These are phyloP conservation scores for Tinea trinotella DNA, from an alignment of 2,888 invertebrate genomes.

Conservation along the genomic window DNA sequence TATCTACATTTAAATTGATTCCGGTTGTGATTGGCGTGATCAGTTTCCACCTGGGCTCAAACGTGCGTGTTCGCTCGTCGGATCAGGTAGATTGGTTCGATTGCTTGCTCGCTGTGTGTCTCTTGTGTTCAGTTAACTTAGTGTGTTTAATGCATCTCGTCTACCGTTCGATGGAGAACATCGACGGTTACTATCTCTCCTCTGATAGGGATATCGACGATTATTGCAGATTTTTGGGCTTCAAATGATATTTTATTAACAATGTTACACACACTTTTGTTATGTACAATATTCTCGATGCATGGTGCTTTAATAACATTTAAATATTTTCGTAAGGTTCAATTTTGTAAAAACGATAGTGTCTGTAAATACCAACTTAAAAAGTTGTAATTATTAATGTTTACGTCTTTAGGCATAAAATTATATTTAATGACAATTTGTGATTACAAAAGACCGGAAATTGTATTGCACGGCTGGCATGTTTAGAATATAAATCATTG, in stretches of 20 bases:
- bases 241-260: slow-evolving; percentile 32
- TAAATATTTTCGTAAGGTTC: neutral
- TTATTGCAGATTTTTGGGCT: slow-evolving; percentile 40
- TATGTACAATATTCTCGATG: slow-evolving; percentile 2
- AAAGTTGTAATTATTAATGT: neutral
- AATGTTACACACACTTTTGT: slow-evolving; percentile 1
- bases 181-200: slow-evolving; percentile 30
- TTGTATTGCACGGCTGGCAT: neutral
- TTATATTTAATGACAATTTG: no score
- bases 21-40: slow-evolving; percentile 28
- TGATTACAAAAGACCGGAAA: no score
- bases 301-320: slow-evolving; percentile 17
- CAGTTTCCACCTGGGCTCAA: slow-evolving; percentile 67
- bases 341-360: neutral
- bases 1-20: neutral
- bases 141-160: slow-evolving; percentile 76
- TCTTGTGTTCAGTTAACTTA: slow-evolving; percentile 76
- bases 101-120: slow-evolving; percentile 77
- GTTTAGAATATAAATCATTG: slow-evolving; percentile 11
- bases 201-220: slow-evolving; percentile 51
- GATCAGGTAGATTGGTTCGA: slow-evolving; percentile 87
- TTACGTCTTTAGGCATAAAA: no score
- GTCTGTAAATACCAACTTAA: no score
- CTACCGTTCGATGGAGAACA: slow-evolving; percentile 46
- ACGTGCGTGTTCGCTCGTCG: slow-evolving; percentile 77